Conservation (phyloP, 2,888 invertebrate species). For the Odontomyia ornata region DNA sequence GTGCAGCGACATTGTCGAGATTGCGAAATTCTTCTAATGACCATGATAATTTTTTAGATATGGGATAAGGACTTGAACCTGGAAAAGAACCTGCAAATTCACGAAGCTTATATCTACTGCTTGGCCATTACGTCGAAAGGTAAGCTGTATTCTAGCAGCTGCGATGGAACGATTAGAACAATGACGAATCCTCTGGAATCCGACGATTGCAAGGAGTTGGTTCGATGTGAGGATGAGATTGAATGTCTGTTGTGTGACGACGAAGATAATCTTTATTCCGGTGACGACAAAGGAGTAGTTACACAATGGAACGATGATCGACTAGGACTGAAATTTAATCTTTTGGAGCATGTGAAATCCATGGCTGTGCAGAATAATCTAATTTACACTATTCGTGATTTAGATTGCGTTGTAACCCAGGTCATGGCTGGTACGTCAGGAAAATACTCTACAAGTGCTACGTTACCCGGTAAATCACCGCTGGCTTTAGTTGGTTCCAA, state of each 20-base stretch:
- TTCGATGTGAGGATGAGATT: slow-evolving; percentile 60
- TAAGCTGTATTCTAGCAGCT: slow-evolving; percentile 62
- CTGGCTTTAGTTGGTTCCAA: slow-evolving; percentile 59
- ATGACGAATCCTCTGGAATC: slow-evolving; percentile 58
- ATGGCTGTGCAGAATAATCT: slow-evolving; percentile 58
- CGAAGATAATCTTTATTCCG: slow-evolving; percentile 58
- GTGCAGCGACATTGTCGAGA: background rate
- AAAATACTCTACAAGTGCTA: slow-evolving; percentile 61
- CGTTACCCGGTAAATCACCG: slow-evolving; percentile 61
- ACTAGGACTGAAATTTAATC: slow-evolving; percentile 62
- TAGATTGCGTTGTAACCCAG: slow-evolving; percentile 61
- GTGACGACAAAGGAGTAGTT: slow-evolving; percentile 63
- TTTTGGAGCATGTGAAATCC: slow-evolving; percentile 63
- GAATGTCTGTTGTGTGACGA: slow-evolving; percentile 60
- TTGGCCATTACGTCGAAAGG: slow-evolving; percentile 59
- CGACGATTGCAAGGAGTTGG: slow-evolving; percentile 55
- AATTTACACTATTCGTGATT: slow-evolving; percentile 62
- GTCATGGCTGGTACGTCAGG: slow-evolving; percentile 59
- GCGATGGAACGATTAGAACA: slow-evolving; percentile 62
- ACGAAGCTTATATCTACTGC: slow-evolving; percentile 62
- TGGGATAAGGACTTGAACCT: slow-evolving; percentile 61
- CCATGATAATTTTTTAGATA: slow-evolving; percentile 54
- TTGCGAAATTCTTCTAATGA: background rate
- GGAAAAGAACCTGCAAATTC: slow-evolving; percentile 57
- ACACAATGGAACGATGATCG: slow-evolving; percentile 62